These are phyloP conservation scores for Lordiphosa clarofinis DNA, from an alignment of 1,140 invertebrate species.

Conservation along the genomic window DNA sequence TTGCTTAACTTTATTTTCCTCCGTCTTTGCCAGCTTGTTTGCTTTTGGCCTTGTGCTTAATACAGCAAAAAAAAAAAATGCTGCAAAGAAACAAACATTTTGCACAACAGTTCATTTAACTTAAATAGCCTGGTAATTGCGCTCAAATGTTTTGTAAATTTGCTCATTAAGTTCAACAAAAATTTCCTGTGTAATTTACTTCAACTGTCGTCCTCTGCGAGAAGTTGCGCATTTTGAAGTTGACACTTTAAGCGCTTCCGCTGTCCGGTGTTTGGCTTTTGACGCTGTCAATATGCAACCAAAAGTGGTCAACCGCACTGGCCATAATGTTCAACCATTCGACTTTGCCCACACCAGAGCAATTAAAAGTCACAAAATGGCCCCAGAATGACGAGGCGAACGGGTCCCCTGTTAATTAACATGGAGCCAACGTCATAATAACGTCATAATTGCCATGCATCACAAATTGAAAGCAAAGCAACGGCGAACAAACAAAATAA, in stretches of 20 bases:
- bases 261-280: neutral
- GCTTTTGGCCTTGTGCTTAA: too few species aligned
- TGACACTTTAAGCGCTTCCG: slow-evolving; percentile 46
- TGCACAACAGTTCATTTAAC: slow-evolving; percentile 66
- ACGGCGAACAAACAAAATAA: neutral
- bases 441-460: slow-evolving; percentile 55
- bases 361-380: slow-evolving; percentile 44
- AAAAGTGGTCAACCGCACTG: slow-evolving; percentile 18
- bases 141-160: slow-evolving; percentile 60
- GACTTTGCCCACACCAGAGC: slow-evolving; percentile 12
- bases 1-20: slow-evolving; percentile 48
- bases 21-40: neutral
- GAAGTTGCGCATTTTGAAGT: slow-evolving; percentile 35
- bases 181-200: slow-evolving; percentile 18
- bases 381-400: slow-evolving; percentile 10
- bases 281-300: slow-evolving; percentile 31
- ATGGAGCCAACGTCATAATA: slow-evolving; percentile 57
- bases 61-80: neutral
- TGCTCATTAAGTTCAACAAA: slow-evolving; percentile 47
- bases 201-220: slow-evolving; percentile 14
- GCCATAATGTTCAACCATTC: slow-evolving; percentile 11
- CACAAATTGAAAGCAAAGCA: slow-evolving; percentile 15
- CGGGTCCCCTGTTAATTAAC: slow-evolving; percentile 49
- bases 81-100: slow-evolving; percentile 29
- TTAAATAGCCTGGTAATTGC: slow-evolving; percentile 66